Evolutionary conservation across 2,113 vertebrate species (phyloP).

Genomic region (Todiramphus chloris): DNA sequence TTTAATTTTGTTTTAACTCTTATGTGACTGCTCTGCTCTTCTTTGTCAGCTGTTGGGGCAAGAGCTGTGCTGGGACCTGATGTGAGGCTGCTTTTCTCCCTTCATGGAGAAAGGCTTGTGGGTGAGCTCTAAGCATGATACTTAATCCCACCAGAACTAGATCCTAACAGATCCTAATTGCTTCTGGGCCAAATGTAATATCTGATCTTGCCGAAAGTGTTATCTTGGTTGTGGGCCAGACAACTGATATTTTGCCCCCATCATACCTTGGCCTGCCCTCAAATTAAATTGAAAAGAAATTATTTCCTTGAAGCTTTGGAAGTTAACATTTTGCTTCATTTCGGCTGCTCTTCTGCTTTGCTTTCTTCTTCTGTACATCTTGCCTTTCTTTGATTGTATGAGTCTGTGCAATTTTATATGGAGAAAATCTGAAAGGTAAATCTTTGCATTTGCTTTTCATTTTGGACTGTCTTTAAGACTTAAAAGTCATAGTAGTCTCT

Average conservation of each 20-base stretch:
- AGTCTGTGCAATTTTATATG: background rate
- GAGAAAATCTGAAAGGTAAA: background rate
- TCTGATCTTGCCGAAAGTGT: background rate
- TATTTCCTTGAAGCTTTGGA: background rate
- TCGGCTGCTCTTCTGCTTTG: background rate
- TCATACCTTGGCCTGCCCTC: fast-evolving
- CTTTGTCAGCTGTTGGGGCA: background rate
- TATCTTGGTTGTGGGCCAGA: background rate
- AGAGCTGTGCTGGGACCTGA: background rate
- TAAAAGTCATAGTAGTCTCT: background rate
- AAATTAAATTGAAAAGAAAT: background rate
- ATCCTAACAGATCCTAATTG: background rate
- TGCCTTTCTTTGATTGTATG: background rate
- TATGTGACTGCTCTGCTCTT: background rate
- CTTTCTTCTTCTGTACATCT: background rate
- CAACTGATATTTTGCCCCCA: background rate
- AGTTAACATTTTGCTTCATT: background rate
- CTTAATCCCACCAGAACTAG: background rate
- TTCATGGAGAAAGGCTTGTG: background rate
- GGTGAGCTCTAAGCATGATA: background rate
- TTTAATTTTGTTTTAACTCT: background rate
- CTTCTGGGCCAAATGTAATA: background rate
- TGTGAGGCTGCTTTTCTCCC: background rate
- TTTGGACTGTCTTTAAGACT: background rate
- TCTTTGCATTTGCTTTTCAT: background rate